Percentiles rank a stretch among this genome's conserved stretches.
phyloP scores from a whole-genome alignment of 2,888 invertebrate genomes.

The Drosophila testacea region DNA sequence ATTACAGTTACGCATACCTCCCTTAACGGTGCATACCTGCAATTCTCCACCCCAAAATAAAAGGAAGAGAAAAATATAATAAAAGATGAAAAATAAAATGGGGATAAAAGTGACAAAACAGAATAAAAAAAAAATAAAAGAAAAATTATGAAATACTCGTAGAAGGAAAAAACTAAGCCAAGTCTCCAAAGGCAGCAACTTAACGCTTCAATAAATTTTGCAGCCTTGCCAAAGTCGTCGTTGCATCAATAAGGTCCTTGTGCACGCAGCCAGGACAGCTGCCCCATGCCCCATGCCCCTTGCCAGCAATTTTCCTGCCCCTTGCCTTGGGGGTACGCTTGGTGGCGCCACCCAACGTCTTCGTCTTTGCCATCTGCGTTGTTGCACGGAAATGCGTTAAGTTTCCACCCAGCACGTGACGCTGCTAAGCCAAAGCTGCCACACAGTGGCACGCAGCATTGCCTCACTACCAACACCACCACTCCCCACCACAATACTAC shows the following conservation, averaged over 20 bases:
- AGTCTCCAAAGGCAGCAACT: conserved; percentile 76
- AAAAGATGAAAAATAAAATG: conserved; percentile 5
- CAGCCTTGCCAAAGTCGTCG: conserved; percentile 59
- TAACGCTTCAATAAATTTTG: conserved; percentile 82
- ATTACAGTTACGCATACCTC: conserved; percentile 8
- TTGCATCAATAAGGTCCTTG: conserved; percentile 83
- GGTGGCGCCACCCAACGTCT: conserved; percentile 31
- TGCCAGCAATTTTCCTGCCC: neutral
- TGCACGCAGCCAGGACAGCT: conserved; percentile 63
- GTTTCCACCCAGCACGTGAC: conserved; percentile 81
- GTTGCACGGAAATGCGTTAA: conserved; percentile 78
- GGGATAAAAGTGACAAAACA: neutral
- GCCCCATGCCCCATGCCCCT: neutral
- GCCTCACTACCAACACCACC: conserved; percentile 36
- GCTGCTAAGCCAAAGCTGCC: conserved; percentile 79
- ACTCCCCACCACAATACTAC: neutral
- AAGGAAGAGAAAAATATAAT: neutral
- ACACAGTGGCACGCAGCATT: conserved; percentile 73
- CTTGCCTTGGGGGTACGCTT: neutral
- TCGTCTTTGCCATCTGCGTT: conserved; percentile 23
- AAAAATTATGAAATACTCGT: too few relatives aligned
- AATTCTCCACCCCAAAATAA: neutral
- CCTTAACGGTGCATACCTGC: conserved; percentile 6
- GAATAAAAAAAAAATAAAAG: too few relatives aligned
- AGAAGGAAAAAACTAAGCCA: conserved; percentile 37